Percentiles rank a stretch among this genome's conserved stretches.
Evolutionary conservation across 2,888 invertebrate species (phyloP).

Genomic region (Volucella zonaria): DNA sequence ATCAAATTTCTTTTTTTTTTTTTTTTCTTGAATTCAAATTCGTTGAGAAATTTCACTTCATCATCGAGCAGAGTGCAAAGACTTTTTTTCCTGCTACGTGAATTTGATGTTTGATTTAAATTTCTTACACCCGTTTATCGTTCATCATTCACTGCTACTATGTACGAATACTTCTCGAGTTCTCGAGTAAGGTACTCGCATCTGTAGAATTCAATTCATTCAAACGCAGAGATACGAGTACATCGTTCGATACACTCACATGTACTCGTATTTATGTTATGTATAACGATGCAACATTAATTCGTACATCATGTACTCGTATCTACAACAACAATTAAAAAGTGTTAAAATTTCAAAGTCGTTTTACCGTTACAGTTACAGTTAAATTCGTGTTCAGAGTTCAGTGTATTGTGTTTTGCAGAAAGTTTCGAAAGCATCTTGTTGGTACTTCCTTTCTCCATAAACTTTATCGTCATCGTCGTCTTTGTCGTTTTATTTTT

Average conservation of each 20-base stretch:
- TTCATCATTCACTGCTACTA: constrained; percentile 3
- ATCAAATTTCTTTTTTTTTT: neutral
- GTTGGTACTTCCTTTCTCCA: neutral
- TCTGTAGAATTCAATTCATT: constrained; percentile 11
- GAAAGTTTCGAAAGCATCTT: constrained; percentile 64
- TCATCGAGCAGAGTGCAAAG: constrained; percentile 54
- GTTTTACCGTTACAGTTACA: constrained; percentile 16
- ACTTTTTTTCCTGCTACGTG: constrained; percentile 31
- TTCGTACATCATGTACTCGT: constrained; percentile 10
- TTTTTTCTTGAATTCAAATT: constrained; percentile 2
- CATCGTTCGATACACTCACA: neutral
- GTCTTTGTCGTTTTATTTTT: neutral
- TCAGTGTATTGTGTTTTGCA: constrained; percentile 38
- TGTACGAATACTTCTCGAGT: too few relatives aligned
- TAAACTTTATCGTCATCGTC: constrained; percentile 8
- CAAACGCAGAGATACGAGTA: constrained; percentile 30
- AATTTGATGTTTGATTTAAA: constrained; percentile 46
- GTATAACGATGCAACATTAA: neutral
- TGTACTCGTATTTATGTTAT: neutral
- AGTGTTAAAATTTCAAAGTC: constrained; percentile 23
- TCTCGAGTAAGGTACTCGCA: too few relatives aligned
- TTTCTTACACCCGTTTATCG: constrained; percentile 13
- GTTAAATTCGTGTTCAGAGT: constrained; percentile 36
- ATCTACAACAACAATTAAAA: constrained; percentile 33
- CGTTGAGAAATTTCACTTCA: constrained; percentile 54